These are phyloP conservation scores for Heterocephalus glaber DNA, from an alignment of 2,113 vertebrate species.

Conservation along the genomic window DNA sequence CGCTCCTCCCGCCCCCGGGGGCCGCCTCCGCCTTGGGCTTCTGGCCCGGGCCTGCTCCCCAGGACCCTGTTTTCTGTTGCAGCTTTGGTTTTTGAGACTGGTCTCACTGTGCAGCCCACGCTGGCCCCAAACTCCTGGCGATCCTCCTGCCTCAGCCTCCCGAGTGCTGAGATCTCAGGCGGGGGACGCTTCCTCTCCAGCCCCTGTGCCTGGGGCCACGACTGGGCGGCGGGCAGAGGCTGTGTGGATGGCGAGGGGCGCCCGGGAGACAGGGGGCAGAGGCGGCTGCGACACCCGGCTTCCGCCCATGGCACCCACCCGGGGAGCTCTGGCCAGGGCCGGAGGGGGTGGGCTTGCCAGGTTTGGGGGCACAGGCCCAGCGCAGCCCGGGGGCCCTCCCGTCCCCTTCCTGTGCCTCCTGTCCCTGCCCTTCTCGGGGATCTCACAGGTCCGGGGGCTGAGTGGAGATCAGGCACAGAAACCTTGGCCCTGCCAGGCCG, in stretches of 20 bases:
- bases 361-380: background rate
- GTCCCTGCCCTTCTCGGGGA: slow-evolving; percentile 62
- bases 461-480: background rate
- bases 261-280: background rate
- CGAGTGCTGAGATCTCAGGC: background rate
- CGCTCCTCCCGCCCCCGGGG: accelerated
- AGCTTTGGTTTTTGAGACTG: background rate
- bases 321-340: background rate
- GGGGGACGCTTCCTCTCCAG: background rate
- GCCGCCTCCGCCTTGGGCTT: background rate
- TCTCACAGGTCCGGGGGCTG: background rate
- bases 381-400: background rate
- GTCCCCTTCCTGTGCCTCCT: slow-evolving; percentile 59
- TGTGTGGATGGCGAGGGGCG: accelerated
- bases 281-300: too few species aligned
- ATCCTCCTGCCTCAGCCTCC: background rate
- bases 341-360: background rate
- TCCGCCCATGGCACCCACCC: background rate
- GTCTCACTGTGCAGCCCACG: background rate
- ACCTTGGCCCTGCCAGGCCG: background rate
- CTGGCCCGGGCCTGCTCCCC: accelerated
- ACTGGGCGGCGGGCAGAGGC: background rate
- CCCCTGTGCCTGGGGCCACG: background rate
- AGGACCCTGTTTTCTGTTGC: background rate
- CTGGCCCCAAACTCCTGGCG: background rate